Evolutionary conservation across 2,113 vertebrate genomes (phyloP).

Genomic region (Poecilia latipinna): DNA sequence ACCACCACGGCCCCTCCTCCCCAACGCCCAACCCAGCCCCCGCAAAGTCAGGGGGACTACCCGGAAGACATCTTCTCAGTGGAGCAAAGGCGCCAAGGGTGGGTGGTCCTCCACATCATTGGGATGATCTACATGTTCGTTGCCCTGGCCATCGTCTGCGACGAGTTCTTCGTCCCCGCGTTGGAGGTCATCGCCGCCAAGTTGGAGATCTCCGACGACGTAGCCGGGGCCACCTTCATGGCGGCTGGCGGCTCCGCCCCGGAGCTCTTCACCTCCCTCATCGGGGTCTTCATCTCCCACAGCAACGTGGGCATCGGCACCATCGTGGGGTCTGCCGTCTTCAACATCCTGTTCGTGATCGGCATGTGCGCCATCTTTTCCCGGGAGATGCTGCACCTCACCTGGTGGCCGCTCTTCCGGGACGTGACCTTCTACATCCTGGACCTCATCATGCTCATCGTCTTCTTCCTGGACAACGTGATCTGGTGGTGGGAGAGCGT

Average conservation of each 20-base stretch:
- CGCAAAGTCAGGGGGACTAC: conserved; percentile 82
- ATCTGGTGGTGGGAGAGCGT: conserved; percentile 93
- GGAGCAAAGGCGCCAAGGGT: conserved; percentile 86
- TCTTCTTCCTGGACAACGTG: conserved; percentile 91
- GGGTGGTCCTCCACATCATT: conserved; percentile 86
- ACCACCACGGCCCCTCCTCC: conserved; percentile 34
- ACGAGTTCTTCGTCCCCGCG: conserved; percentile 93
- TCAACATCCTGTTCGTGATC: conserved; percentile 96
- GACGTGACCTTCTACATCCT: conserved; percentile 91
- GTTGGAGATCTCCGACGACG: conserved; percentile 90
- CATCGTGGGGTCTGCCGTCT: conserved; percentile 94
- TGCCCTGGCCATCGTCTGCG: conserved; percentile 92
- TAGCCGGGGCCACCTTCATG: conserved; percentile 95
- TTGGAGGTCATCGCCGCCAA: conserved; percentile 88
- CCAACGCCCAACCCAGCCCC: conserved; percentile 12
- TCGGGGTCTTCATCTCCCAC: conserved; percentile 93
- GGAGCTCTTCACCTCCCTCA: conserved; percentile 94
- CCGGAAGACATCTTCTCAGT: conserved; percentile 88
- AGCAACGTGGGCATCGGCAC: conserved; percentile 95
- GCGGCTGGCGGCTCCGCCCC: conserved; percentile 93
- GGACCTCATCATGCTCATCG: conserved; percentile 90
- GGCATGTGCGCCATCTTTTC: conserved; percentile 94
- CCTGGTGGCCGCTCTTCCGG: conserved; percentile 96
- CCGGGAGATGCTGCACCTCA: conserved; percentile 89
- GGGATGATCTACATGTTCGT: conserved; percentile 94